Percentiles rank a stretch among this genome's conserved stretches.
These are phyloP conservation scores for Stegophylla sp. DNA, from an alignment of 2,888 invertebrate species.

Conservation along the genomic window DNA sequence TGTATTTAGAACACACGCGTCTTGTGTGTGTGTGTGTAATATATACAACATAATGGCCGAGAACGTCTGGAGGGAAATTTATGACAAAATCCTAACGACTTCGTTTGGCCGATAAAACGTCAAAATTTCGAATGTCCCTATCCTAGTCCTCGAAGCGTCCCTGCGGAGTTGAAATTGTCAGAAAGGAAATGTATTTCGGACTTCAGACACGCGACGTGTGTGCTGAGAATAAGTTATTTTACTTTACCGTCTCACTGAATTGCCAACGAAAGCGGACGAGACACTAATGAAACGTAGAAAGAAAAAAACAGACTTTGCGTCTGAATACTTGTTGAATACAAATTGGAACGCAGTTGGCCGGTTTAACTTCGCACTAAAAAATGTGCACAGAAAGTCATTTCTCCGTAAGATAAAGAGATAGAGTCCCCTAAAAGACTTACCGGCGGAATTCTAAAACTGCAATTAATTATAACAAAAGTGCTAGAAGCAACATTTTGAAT, in stretches of 20 bases:
- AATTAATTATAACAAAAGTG: not conserved
- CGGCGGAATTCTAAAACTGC: not conserved
- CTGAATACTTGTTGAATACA: constrained; percentile 57
- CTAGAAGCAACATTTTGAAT: not conserved
- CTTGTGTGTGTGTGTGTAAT: not conserved
- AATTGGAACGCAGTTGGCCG: constrained; percentile 51
- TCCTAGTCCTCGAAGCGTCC: not conserved
- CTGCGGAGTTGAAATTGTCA: not conserved
- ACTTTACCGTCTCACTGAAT: constrained; percentile 17
- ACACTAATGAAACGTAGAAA: constrained; percentile 40
- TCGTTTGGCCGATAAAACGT: constrained; percentile 2
- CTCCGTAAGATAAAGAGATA: constrained; percentile 10
- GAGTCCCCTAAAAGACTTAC: not conserved
- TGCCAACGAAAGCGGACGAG: constrained; percentile 14
- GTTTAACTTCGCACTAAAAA: constrained; percentile 24
- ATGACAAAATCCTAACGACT: constrained; percentile 18
- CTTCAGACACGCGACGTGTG: constrained; percentile 26
- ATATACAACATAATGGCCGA: not conserved
- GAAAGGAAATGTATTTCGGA: constrained; percentile 14
- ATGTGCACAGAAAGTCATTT: constrained; percentile 8
- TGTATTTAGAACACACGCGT: constrained; percentile 8
- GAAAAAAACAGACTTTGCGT: constrained; percentile 30
- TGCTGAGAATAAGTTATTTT: constrained; percentile 42
- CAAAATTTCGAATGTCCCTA: not conserved
- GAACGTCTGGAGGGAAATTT: constrained; percentile 24